Conservation (phyloP, 92 coral and sea anemone species). For the Blastomussa wellsi region DNA sequence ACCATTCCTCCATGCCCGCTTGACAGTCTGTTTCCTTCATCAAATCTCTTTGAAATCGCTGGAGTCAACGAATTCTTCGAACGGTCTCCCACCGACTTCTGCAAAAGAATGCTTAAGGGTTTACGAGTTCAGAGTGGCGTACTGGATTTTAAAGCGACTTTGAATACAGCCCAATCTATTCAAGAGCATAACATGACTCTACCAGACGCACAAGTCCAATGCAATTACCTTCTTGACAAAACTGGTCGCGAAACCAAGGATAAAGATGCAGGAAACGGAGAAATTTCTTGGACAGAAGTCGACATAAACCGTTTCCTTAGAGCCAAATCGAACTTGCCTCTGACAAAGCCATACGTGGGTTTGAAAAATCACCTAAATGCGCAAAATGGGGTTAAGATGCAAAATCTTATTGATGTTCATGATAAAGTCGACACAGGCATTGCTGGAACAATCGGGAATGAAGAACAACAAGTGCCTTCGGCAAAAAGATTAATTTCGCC, state of each 20-base stretch:
- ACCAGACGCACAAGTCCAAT: conserved; percentile 1
- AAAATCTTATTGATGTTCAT: conserved; percentile 4
- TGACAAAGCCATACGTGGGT: conserved; percentile 3
- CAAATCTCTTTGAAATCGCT: neutral
- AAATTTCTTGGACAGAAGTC: neutral
- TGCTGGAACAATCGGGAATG: neutral
- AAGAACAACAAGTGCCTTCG: neutral
- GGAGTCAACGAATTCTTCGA: conserved; percentile 10
- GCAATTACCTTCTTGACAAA: neutral
- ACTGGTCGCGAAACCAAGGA: conserved; percentile 16
- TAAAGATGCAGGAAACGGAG: neutral
- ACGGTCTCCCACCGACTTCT: neutral
- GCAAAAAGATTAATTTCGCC: neutral
- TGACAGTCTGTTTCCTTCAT: neutral
- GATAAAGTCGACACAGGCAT: neutral
- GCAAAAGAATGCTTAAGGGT: conserved; percentile 25
- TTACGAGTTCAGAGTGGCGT: neutral
- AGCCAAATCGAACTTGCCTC: conserved; percentile 10
- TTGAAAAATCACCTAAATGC: conserved; percentile 12
- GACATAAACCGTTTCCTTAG: conserved; percentile 7
- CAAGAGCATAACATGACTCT: neutral
- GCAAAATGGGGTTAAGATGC: conserved; percentile 31
- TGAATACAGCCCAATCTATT: neutral
- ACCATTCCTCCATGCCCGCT: conserved; percentile 11
- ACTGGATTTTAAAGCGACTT: neutral